Conservation (phyloP, 2,113 vertebrate species). For the Erythrolamprus reginae region DNA sequence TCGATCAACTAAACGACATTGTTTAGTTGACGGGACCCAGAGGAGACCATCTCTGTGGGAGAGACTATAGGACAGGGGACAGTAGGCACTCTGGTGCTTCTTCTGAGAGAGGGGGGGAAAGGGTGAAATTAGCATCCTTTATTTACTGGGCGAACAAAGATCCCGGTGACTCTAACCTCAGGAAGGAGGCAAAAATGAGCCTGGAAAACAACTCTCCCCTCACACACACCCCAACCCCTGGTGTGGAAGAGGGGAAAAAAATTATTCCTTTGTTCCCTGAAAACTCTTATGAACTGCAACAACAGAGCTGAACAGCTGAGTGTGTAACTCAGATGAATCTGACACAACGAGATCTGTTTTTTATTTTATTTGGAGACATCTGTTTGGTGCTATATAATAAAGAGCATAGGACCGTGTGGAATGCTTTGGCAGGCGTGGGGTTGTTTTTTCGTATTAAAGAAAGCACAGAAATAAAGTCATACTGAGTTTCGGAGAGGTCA, state of each 20-base stretch:
- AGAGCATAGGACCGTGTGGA: slow-evolving; percentile 2
- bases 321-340: neutral
- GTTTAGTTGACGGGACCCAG: too few relatives aligned
- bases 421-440: neutral
- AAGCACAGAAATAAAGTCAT: neutral
- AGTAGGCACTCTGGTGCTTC: too few relatives aligned
- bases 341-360: slow-evolving; percentile 5
- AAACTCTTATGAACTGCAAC: neutral
- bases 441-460: neutral
- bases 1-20: too few relatives aligned
- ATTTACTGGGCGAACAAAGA: neutral
- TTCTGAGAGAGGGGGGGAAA: neutral
- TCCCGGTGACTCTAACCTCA: neutral
- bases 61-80: too few relatives aligned
- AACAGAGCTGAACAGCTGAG: rapidly evolving
- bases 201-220: neutral
- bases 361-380: neutral
- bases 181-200: slow-evolving; percentile 2
- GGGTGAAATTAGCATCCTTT: slow-evolving; percentile 11
- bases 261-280: neutral
- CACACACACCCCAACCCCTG: neutral
- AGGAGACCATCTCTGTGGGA: too few relatives aligned
- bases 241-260: neutral
- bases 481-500: neutral
- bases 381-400: slow-evolving; percentile 8